Conservation (phyloP, 2,888 invertebrate species). For the Agrochola lychnidis region DNA sequence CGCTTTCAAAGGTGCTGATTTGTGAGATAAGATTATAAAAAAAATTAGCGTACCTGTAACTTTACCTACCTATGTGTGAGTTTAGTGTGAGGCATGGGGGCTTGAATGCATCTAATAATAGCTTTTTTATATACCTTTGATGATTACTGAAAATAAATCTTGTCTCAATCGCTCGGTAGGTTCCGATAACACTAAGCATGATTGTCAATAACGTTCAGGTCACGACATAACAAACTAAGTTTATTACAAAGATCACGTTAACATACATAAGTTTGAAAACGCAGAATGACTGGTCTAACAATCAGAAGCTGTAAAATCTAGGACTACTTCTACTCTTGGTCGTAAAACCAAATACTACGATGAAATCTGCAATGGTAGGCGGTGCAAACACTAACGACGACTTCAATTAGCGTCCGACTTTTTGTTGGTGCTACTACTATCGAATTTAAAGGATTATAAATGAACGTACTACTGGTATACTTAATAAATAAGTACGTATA, state of each 20-base stretch:
- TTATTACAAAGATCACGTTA: slow-evolving; percentile 10
- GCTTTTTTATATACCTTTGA: not conserved
- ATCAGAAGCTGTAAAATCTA: slow-evolving; percentile 52
- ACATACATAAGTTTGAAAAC: slow-evolving; percentile 37
- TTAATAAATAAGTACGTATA: not conserved
- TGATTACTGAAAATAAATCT: not conserved
- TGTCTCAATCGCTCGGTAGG: not conserved
- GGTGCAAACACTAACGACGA: slow-evolving; percentile 25
- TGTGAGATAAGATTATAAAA: not conserved
- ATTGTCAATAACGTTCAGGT: too few relatives aligned
- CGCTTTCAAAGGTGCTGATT: slow-evolving; percentile 11
- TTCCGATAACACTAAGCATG: too few relatives aligned
- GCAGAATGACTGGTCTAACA: slow-evolving; percentile 27
- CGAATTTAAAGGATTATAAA: not conserved
- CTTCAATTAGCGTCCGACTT: not conserved
- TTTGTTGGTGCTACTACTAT: not conserved
- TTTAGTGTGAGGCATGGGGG: not conserved
- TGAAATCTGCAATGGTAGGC: slow-evolving; percentile 30
- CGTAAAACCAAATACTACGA: slow-evolving; percentile 46
- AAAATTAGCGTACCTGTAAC: not conserved
- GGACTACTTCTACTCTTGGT: slow-evolving; percentile 50
- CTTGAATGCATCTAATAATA: too few relatives aligned
- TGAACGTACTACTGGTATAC: not conserved
- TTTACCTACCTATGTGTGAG: not conserved
- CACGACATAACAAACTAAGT: slow-evolving; percentile 2